These are phyloP conservation scores for Chanos chanos DNA, from an alignment of 2,797 vertebrate species.

Conservation along the genomic window DNA sequence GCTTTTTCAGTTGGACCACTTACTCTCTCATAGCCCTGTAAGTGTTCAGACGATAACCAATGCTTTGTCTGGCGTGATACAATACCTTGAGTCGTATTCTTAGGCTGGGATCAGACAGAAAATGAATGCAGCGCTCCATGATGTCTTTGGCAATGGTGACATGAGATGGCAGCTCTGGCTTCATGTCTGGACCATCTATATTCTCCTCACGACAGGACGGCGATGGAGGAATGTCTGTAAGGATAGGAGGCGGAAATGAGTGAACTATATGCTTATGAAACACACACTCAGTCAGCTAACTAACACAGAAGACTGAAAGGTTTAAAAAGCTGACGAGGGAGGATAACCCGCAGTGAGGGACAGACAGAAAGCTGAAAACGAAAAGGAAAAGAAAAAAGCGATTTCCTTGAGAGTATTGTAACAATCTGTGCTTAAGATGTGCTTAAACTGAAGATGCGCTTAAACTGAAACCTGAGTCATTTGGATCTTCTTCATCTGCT, in stretches of 20 bases:
- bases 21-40: too few species aligned
- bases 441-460: neutral
- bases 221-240: conserved; percentile 25
- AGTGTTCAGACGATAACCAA: too few species aligned
- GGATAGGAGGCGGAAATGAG: neutral
- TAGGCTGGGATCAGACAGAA: conserved; percentile 79
- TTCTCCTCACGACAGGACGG: conserved; percentile 29
- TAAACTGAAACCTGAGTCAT: conserved; percentile 50
- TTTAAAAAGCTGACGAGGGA: too few species aligned
- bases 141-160: conserved; percentile 79
- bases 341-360: too few species aligned
- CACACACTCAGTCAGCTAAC: too few species aligned
- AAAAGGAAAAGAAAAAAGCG: too few species aligned
- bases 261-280: neutral
- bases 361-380: too few species aligned
- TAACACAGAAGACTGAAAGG: too few species aligned
- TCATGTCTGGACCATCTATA: conserved; percentile 60
- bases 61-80: too few species aligned
- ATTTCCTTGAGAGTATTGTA: too few species aligned
- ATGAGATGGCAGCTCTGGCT: conserved; percentile 72
- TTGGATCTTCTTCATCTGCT: conserved; percentile 58
- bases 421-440: neutral
- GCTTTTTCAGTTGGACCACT: too few species aligned
- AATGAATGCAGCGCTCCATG: conserved; percentile 86
- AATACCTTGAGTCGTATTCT: conserved; percentile 82